Conservation (phyloP, 2,888 invertebrate genomes). For the Cephalotes varians region DNA sequence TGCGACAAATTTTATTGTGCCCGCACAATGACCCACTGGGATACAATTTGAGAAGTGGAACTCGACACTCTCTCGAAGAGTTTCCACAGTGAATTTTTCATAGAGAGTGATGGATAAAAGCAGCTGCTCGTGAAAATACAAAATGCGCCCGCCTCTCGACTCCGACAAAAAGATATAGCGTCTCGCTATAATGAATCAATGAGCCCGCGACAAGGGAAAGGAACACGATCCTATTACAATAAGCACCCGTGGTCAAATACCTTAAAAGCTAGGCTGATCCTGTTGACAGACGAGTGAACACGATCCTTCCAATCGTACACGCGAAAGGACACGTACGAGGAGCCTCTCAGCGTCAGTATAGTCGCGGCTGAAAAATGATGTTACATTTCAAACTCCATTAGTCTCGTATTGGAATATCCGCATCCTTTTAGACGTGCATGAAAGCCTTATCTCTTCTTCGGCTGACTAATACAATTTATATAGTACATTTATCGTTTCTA, state of each 20-base stretch:
- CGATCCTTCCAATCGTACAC: constrained; percentile 97
- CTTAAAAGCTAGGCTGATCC: constrained; percentile 96
- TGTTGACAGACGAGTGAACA: constrained; percentile 94
- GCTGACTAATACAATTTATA: neutral
- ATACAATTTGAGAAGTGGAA: constrained; percentile 29
- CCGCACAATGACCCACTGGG: neutral
- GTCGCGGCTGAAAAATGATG: constrained; percentile 91
- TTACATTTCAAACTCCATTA: constrained; percentile 49
- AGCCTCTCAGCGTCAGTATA: constrained; percentile 94
- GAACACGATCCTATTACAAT: constrained; percentile 24
- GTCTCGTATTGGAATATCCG: constrained; percentile 1
- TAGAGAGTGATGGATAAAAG: constrained; percentile 22
- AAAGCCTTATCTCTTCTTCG: neutral
- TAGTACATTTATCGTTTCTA: neutral
- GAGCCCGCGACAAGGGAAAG: constrained; percentile 24
- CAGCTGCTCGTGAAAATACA: constrained; percentile 40
- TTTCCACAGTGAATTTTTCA: constrained; percentile 36
- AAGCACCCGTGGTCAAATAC: constrained; percentile 84
- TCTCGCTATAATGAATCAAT: constrained; percentile 52
- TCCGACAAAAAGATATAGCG: constrained; percentile 12
- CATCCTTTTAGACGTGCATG: neutral
- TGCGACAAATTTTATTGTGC: constrained; percentile 26
- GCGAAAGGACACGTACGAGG: constrained; percentile 96
- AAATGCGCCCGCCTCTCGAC: constrained; percentile 14
- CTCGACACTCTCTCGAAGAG: constrained; percentile 18